Base-by-base conservation (phyloP, 2,888 invertebrate genomes). In the Emmelina monodactyla region DNA sequence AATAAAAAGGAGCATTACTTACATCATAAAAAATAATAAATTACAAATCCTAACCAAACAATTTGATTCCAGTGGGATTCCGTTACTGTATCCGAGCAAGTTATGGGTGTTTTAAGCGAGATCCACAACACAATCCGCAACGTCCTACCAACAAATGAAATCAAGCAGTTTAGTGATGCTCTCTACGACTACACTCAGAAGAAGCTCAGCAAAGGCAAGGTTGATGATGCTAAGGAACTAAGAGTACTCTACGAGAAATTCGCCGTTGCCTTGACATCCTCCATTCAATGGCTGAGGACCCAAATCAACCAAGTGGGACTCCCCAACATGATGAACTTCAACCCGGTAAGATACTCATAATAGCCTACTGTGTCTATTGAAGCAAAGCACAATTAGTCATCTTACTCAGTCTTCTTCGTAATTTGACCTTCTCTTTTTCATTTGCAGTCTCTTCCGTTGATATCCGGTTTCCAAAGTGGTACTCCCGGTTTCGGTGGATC, bases 171-270 rank as follows among this genome's bases (percentile, higher is more conserved):
- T 45, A 60, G 87, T 22, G 78, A 83, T 29, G 71, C 83, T 10
- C 53, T 87, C 28, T 78, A 82, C 40, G 67, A 76, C 6, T 92
- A 91, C 58, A 49, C 88, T 2, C 70, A 84, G 39, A 86, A 86
- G 78, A 87, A 88, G 76, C 55, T 88, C 14, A 79, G 66, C 32
- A 68, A 82, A 32, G 69, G 85, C 50, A 58, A 75, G 43, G 75
- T 86, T 0, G 85, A 91, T 50, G 88, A 91, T 47, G 53, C 73
- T 1, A 82, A 80, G 36, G 83, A 86, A 37, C 53, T 90, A 1
- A 83, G 86, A 43, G 79, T 76, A n/a, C 75, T 92, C 4, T 83
- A 82, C 49, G 65, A 78, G 34, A 80, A 83, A 35, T 60, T 85
- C 3, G 45, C 85, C 0, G 66, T 73, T 10, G 86, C 88, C 0